Base-by-base conservation (phyloP, 2,888 invertebrate genomes). In the Malthinus flaveolus region DNA sequence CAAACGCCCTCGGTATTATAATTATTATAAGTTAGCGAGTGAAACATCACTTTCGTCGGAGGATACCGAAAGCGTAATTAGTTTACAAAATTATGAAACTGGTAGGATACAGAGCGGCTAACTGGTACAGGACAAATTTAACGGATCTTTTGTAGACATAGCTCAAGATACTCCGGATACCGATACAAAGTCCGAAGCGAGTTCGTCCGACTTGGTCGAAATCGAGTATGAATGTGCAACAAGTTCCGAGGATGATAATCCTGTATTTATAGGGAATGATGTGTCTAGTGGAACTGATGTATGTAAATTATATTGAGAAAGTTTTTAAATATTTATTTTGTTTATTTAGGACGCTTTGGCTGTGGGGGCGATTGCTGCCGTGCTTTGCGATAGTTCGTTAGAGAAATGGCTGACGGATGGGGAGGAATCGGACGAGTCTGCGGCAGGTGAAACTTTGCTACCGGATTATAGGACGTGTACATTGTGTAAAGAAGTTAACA, bases 401-500 rank as follows among this genome's bases (percentile, higher is more conserved):
- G 77, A 78, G 32, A 68, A 69, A 0, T 78, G 75, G 75, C 68
- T 73, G 32, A 76, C 77, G 0, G 78, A 78, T 50, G 71, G 69
- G 3, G 79, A 78, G 51, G 77, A 77, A 35, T 78, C 78, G 0
- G 76, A 77, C 33, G 72, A 67, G 56, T 70, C 69, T 31, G 67
- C 71, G 3, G 65, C 70, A 32, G 74, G 70, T 13, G 71, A 78
- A 49, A 85, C 85, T 74, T 74, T 84, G 37, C 82, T 78, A 59
- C 79, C 82, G 66, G 87, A 85, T 75, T 88, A 85, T 78, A 82
- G 85, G 83, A 79, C 80, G 53, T 89, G 89, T 74, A 82, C 85
- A 11, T 85, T 84, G 71, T 89, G 89, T 78, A 81, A 80, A 62
- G 81, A 82, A 47, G 74, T 76, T 65, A 85, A 87, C 74, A 77